Base-by-base conservation (phyloP, 1,140 invertebrate genomes). In the Dreissena rostriformis region DNA sequence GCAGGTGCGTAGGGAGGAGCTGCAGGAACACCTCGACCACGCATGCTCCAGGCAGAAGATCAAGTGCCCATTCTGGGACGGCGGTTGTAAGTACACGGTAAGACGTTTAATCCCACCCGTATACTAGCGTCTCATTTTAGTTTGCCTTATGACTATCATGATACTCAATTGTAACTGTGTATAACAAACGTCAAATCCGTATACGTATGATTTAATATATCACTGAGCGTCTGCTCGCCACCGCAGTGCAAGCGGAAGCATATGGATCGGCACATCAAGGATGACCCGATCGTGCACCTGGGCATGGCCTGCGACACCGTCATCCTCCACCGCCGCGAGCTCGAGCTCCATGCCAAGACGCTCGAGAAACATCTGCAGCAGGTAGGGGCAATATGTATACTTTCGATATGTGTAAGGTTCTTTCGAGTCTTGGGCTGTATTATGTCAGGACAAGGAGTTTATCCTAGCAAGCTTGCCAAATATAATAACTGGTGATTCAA, bases 71-170 rank as follows among this genome's bases (percentile, higher is more conserved):
- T 98, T 98, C 94, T 97, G 97, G 91, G 97, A 98, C 84, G 97
- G 97, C 4, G 98, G 98, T 1, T 99, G 98, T 92, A 95, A 97
- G 85, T 98, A 97, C 91, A 97, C 97, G 95, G 97, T 97, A 92
- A 88, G 87, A 39, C 39, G 39, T 39, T 39, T 39, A 5, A 39
- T 39, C 39, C 2, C 39, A 8, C 39, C 39, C 39, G n/a, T n/a
- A n/a, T n/a, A n/a, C n/a, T n/a, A n/a, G n/a, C n/a, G n/a, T n/a
- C n/a, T n/a, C n/a, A n/a, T n/a, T n/a, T n/a, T n/a, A n/a, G n/a
- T n/a, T n/a, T n/a, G n/a, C n/a, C n/a, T n/a, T n/a, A n/a, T n/a
- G n/a, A n/a, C n/a, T n/a, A n/a, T n/a, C n/a, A n/a, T n/a, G n/a
- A n/a, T n/a, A n/a, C n/a, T n/a, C n/a, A n/a, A n/a, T n/a, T n/a